Conservation (phyloP, 2,888 invertebrate genomes). For the Patella depressa region DNA sequence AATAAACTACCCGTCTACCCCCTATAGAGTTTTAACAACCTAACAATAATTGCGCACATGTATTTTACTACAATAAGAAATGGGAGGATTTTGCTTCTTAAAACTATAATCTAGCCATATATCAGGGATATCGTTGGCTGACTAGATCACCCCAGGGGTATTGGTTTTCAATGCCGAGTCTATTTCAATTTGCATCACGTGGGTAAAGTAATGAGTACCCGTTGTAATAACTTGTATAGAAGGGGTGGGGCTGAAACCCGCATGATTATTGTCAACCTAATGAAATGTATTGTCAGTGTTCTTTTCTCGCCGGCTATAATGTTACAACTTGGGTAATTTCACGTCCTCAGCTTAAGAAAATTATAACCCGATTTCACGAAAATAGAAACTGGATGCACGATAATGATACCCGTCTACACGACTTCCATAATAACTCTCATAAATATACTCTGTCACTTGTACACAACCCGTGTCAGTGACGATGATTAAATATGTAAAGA, state of each 20-base stretch:
- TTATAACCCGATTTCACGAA: neutral
- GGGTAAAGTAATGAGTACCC: conserved; percentile 10
- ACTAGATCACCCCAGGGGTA: neutral
- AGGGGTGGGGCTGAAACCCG: neutral
- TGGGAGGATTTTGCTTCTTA: no score
- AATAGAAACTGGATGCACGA: no score
- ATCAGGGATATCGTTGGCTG: neutral
- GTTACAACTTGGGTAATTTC: neutral
- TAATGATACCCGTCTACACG: no score
- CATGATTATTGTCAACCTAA: neutral
- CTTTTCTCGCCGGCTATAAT: neutral
- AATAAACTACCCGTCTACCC: no score
- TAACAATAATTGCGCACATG: no score
- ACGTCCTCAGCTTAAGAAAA: neutral
- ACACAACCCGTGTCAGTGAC: no score
- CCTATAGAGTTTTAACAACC: no score
- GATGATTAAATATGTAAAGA: no score
- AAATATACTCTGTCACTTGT: no score
- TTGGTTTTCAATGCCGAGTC: neutral
- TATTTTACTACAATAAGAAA: no score
- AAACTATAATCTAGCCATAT: no score
- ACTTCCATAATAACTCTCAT: no score
- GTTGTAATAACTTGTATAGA: neutral
- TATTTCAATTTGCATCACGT: conserved; percentile 8
- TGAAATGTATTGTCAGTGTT: neutral